Evolutionary conservation across 2,113 vertebrate species (phyloP).

Genomic region (Chrysochloris asiatica): DNA sequence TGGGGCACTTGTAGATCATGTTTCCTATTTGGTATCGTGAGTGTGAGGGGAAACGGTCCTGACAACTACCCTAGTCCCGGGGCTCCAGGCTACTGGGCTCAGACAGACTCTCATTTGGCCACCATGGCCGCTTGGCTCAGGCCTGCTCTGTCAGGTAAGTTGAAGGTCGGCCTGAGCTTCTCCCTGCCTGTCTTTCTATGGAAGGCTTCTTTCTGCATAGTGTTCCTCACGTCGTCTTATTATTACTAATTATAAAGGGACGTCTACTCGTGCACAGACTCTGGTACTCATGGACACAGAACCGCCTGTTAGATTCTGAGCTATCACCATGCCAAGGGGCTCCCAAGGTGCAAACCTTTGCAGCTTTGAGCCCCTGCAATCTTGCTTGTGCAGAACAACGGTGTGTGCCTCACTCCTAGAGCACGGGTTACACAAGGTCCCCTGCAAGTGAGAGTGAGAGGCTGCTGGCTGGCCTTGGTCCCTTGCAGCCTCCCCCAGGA

Average conservation of each 20-base stretch:
- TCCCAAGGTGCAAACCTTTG: constrained; percentile 29
- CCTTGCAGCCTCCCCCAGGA: background rate
- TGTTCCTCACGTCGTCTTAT: constrained; percentile 48
- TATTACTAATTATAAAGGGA: constrained; percentile 34
- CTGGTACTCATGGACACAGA: background rate
- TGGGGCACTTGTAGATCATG: constrained; percentile 80
- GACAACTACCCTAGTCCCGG: background rate
- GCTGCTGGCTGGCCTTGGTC: background rate
- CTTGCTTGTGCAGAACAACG: background rate
- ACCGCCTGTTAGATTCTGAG: constrained; percentile 52
- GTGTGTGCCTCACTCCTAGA: background rate
- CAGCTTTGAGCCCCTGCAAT: background rate
- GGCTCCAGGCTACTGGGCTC: background rate
- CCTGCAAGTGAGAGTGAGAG: background rate
- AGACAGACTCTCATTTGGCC: constrained; percentile 50
- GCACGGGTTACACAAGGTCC: background rate
- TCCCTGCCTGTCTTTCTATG: constrained; percentile 67
- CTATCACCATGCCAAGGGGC: constrained; percentile 57
- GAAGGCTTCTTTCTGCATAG: constrained; percentile 72
- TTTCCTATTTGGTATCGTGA: constrained; percentile 75
- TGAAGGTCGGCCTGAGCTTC: constrained; percentile 17
- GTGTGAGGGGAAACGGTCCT: constrained; percentile 27
- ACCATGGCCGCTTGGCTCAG: constrained; percentile 46
- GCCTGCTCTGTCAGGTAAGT: background rate
- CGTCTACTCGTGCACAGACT: background rate